A percentile compares a stretch with the other conserved stretches of the same genome.
Conservation (phyloP, 2,113 vertebrate genomes). For the Axis porcinus region DNA sequence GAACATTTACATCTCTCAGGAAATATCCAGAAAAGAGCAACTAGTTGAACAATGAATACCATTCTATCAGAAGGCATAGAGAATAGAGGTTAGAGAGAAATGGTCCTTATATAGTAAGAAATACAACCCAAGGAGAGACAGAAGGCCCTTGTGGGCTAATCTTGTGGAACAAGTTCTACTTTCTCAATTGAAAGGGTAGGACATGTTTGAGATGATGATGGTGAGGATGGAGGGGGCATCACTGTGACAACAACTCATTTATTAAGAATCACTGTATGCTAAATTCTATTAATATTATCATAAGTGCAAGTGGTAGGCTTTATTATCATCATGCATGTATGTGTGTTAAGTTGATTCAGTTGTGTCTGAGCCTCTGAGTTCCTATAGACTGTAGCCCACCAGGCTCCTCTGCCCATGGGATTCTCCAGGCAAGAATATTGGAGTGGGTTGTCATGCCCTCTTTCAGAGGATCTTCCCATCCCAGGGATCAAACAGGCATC, state of each 20-base stretch:
- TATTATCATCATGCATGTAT: not conserved
- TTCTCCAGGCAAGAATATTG: not conserved
- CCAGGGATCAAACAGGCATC: not conserved
- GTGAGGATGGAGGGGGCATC: fast-evolving
- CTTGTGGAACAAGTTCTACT: not conserved
- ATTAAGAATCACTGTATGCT: not conserved
- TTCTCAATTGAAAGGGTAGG: not conserved
- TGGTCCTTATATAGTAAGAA: not conserved
- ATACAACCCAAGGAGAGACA: not conserved
- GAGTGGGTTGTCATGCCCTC: not conserved
- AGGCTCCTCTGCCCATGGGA: not conserved
- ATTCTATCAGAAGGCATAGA: not conserved
- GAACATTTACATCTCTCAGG: not conserved
- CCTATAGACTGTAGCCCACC: not conserved
- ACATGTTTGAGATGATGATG: not conserved
- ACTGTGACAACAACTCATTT: not conserved
- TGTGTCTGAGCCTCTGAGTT: not conserved
- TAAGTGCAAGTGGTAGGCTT: not conserved
- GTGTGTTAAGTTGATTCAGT: not conserved
- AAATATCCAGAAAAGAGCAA: not conserved
- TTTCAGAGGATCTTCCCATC: not conserved
- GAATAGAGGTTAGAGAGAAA: not conserved
- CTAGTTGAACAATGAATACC: not conserved
- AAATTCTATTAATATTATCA: not conserved
- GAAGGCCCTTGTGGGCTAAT: fast-evolving